These are phyloP conservation scores for Bradysia coprophila DNA, from an alignment of 1,140 invertebrate genomes.

Conservation along the genomic window DNA sequence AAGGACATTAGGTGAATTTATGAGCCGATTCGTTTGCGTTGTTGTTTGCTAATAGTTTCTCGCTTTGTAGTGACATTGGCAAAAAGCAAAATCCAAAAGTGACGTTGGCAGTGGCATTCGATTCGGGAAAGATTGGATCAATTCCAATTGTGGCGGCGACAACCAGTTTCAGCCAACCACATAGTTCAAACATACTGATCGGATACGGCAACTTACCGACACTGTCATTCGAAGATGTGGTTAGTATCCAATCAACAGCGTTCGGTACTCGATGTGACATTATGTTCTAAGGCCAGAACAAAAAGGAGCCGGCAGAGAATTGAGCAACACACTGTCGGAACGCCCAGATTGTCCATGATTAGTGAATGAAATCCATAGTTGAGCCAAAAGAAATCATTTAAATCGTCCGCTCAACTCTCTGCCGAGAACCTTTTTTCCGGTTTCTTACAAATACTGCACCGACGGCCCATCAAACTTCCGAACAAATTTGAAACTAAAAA, in stretches of 20 bases:
- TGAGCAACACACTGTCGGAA: too few relatives aligned
- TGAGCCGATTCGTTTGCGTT: slow-evolving; percentile 7
- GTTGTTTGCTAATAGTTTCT: slow-evolving; percentile 1
- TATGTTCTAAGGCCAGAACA: too few relatives aligned
- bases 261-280: too few relatives aligned
- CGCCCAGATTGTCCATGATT: too few relatives aligned
- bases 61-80: slow-evolving; percentile 25
- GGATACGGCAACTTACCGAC: slow-evolving; percentile 32
- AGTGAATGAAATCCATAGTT: too few relatives aligned
- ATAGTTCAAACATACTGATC: slow-evolving; percentile 25
- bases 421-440: slow-evolving; percentile 1
- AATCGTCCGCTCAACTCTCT: not conserved
- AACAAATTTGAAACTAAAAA: too few relatives aligned
- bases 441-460: too few relatives aligned
- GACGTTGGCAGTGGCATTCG: slow-evolving; percentile 45
- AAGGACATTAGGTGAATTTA: slow-evolving; percentile 31
- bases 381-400: slow-evolving; percentile 1
- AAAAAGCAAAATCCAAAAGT: slow-evolving; percentile 48
- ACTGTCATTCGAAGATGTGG: slow-evolving; percentile 44
- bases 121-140: slow-evolving; percentile 28
- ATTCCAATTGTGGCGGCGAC: slow-evolving; percentile 34
- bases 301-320: too few relatives aligned
- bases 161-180: slow-evolving; percentile 24
- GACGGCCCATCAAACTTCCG: too few relatives aligned
- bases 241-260: too few relatives aligned